Percentiles rank a stretch among this genome's conserved stretches.
phyloP scores from a whole-genome alignment of 2,797 vertebrate species.

The Xenentodon cancila region DNA sequence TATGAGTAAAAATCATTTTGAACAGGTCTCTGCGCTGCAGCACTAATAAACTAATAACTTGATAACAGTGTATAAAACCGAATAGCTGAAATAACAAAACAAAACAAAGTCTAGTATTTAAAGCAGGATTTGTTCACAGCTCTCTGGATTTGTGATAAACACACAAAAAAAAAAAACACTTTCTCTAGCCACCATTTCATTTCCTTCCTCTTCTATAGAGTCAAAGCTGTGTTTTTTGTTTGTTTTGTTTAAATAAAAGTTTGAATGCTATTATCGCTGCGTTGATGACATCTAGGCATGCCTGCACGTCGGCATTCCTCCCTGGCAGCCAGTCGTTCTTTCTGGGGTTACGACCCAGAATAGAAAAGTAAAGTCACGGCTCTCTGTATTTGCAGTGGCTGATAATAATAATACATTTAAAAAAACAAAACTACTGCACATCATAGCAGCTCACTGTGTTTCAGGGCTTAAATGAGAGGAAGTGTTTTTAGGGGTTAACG shows the following conservation, averaged over 20 bases:
- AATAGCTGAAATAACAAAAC: too few species aligned
- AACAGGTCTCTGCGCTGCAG: too few species aligned
- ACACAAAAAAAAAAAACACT: too few species aligned
- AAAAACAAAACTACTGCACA: conserved; percentile 13
- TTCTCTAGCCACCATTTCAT: neutral
- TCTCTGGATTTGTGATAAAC: too few species aligned
- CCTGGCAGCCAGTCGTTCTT: conserved; percentile 12
- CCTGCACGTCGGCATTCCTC: conserved; percentile 52
- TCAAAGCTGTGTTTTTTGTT: neutral
- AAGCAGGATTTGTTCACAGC: too few species aligned
- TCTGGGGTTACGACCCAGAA: conserved; percentile 39
- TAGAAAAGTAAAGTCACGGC: conserved; percentile 9
- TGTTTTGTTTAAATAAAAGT: too few species aligned
- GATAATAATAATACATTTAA: too few species aligned
- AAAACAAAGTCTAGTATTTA: too few species aligned
- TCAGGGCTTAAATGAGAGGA: conserved; percentile 23
- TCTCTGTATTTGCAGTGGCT: conserved; percentile 29
- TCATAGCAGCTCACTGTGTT: conserved; percentile 3
- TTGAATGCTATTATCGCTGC: conserved; percentile 23
- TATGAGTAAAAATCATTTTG: too few species aligned
- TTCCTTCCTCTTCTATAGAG: conserved; percentile 9
- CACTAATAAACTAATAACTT: too few species aligned
- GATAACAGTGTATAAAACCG: too few species aligned
- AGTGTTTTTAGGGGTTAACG: conserved; percentile 42
- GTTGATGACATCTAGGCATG: conserved; percentile 33